Evolutionary conservation across 1,140 invertebrate genomes (phyloP).

Genomic region (Pogonus chalceus): DNA sequence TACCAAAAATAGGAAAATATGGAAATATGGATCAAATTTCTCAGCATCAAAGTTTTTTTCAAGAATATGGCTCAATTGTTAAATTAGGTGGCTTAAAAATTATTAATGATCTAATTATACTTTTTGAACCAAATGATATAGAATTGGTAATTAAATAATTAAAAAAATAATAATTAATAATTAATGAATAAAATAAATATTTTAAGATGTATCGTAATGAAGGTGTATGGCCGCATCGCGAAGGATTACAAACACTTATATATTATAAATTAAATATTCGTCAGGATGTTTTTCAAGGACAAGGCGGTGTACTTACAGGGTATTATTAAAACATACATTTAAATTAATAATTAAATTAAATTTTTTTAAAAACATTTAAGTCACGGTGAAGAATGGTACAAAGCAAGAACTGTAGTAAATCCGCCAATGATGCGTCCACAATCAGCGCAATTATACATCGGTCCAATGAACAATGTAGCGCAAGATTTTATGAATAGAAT

Average conservation of each 20-base stretch:
- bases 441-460: constrained; percentile 38
- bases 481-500: constrained; percentile 43
- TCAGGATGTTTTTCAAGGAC: constrained; percentile 24
- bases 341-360: background rate
- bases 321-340: constrained; percentile 1
- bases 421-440: constrained; percentile 45
- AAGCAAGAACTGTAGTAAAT: constrained; percentile 42
- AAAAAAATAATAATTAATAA: background rate
- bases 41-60: constrained; percentile 4
- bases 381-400: constrained; percentile 43
- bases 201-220: constrained; percentile 31
- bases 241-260: constrained; percentile 27
- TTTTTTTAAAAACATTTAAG: constrained; percentile 24
- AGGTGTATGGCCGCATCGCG: constrained; percentile 29
- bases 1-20: constrained; percentile 21
- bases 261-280: constrained; percentile 26
- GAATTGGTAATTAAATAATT: constrained; percentile 12
- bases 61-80: constrained; percentile 5
- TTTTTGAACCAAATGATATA: constrained; percentile 14
- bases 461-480: constrained; percentile 39
- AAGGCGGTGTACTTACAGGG: constrained; percentile 12
- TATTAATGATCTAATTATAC: background rate
- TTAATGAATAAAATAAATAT: background rate
- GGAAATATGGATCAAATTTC: constrained; percentile 2
- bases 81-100: constrained; percentile 3